Conservation (phyloP, 2,888 invertebrate genomes). For the Hemithea aestivaria region DNA sequence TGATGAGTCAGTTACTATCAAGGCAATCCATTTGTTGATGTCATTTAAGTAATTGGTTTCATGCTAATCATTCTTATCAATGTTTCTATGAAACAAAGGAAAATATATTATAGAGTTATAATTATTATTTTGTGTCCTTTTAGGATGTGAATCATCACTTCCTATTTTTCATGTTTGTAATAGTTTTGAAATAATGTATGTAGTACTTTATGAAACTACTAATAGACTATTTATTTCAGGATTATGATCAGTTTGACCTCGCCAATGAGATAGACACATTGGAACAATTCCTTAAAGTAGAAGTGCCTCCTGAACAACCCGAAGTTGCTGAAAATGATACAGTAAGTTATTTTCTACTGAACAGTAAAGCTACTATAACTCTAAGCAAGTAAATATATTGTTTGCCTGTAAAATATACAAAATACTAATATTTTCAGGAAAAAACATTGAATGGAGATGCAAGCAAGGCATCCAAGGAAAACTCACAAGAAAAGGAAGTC, state of each 20-base stretch:
- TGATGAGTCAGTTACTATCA: conserved; percentile 22
- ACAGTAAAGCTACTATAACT: too few relatives aligned
- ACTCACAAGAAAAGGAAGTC: conserved; percentile 49
- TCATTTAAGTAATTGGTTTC: conserved; percentile 1
- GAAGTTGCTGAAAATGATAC: conserved; percentile 45
- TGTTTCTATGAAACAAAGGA: too few relatives aligned
- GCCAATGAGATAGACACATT: conserved; percentile 94
- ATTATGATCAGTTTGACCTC: conserved; percentile 95
- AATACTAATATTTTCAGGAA: conserved; percentile 23
- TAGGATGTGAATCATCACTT: too few relatives aligned
- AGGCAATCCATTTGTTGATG: conserved; percentile 10
- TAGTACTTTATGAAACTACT: neutral
- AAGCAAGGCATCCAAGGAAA: conserved; percentile 51
- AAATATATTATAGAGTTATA: too few relatives aligned
- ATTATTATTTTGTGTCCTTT: too few relatives aligned
- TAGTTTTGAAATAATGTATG: too few relatives aligned
- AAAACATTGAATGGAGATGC: conserved; percentile 57
- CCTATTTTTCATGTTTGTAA: too few relatives aligned
- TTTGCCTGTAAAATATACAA: too few relatives aligned
- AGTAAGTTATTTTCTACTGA: too few relatives aligned
- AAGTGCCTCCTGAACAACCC: conserved; percentile 73
- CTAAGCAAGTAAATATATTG: too few relatives aligned
- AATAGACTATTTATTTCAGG: conserved; percentile 75
- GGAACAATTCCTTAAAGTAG: conserved; percentile 91
- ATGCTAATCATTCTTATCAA: neutral